Percentiles rank a stretch among this genome's conserved stretches.
Evolutionary conservation across 2,113 vertebrate genomes (phyloP).

Genomic region (Taxidea taxus): DNA sequence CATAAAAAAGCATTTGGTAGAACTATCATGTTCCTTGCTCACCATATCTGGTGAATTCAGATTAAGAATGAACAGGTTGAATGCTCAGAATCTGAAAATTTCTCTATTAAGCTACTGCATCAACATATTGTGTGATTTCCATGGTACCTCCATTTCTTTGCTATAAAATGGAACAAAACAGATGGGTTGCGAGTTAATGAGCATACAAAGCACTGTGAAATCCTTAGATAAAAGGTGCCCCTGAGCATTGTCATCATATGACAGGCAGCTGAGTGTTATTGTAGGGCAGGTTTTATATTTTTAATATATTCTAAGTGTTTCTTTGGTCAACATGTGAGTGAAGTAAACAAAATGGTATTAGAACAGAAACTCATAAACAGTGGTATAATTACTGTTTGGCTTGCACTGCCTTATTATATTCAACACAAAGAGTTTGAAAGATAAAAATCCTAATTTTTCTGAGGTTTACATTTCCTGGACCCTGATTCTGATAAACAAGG

Average conservation of each 20-base stretch:
- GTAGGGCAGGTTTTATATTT: constrained; percentile 58
- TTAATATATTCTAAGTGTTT: constrained; percentile 51
- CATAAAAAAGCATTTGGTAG: neutral
- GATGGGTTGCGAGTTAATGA: constrained; percentile 59
- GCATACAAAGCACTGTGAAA: constrained; percentile 19
- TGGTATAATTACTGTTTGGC: constrained; percentile 13
- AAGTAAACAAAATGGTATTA: constrained; percentile 13
- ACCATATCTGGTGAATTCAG: neutral
- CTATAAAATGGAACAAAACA: constrained; percentile 58
- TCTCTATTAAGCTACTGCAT: neutral
- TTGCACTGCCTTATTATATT: neutral
- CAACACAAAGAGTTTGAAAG: constrained; percentile 36
- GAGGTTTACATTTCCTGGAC: neutral
- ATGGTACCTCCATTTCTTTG: neutral
- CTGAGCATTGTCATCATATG: constrained; percentile 44
- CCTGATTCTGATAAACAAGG: neutral
- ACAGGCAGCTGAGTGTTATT: neutral
- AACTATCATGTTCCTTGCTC: neutral
- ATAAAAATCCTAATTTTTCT: constrained; percentile 25
- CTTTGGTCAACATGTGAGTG: neutral
- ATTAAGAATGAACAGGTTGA: neutral
- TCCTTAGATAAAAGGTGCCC: constrained; percentile 41
- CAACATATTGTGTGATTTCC: constrained; percentile 43
- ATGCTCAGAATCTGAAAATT: constrained; percentile 22
- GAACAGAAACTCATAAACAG: constrained; percentile 29